Conservation (phyloP, 2,888 invertebrate genomes). For the Calliphora vomitoria region DNA sequence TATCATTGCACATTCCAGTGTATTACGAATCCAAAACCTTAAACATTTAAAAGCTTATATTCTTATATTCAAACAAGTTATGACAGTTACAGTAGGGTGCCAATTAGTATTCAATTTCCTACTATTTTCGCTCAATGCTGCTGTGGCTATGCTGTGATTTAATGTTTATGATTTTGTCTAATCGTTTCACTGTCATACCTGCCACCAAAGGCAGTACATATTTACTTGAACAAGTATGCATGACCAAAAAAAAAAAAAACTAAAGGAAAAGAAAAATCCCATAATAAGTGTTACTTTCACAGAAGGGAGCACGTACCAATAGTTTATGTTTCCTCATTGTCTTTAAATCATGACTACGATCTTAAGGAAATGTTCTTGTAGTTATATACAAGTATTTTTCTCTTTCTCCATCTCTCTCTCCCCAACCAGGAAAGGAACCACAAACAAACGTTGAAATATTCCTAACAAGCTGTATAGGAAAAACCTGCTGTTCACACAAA, state of each 20-base stretch:
- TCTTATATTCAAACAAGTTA: conserved; percentile 74
- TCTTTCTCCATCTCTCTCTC: neutral
- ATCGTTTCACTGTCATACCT: conserved; percentile 68
- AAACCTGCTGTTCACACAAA: conserved; percentile 69
- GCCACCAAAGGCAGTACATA: neutral
- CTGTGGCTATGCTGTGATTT: conserved; percentile 63
- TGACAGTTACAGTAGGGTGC: conserved; percentile 80
- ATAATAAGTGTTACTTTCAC: conserved; percentile 74
- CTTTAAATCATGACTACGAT: conserved; percentile 71
- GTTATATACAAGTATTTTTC: conserved; percentile 12
- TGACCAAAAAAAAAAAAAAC: conserved; percentile 24
- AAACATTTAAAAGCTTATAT: neutral
- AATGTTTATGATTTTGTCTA: conserved; percentile 73
- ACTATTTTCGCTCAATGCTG: conserved; percentile 65
- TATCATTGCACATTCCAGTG: neutral
- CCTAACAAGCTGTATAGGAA: conserved; percentile 27
- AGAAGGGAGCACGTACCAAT: conserved; percentile 74
- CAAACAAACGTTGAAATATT: conserved; percentile 45
- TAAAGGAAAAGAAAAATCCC: conserved; percentile 19
- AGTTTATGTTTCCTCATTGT: conserved; percentile 73
- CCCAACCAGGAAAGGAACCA: conserved; percentile 55
- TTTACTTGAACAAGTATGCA: conserved; percentile 21
- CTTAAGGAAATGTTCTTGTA: conserved; percentile 70
- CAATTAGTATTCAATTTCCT: conserved; percentile 79
- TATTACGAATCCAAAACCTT: neutral